A percentile compares a stretch with the other conserved stretches of the same genome.
Evolutionary conservation across 2,888 invertebrate species (phyloP).

Genomic region (Vannuccia rotundouncinata): DNA sequence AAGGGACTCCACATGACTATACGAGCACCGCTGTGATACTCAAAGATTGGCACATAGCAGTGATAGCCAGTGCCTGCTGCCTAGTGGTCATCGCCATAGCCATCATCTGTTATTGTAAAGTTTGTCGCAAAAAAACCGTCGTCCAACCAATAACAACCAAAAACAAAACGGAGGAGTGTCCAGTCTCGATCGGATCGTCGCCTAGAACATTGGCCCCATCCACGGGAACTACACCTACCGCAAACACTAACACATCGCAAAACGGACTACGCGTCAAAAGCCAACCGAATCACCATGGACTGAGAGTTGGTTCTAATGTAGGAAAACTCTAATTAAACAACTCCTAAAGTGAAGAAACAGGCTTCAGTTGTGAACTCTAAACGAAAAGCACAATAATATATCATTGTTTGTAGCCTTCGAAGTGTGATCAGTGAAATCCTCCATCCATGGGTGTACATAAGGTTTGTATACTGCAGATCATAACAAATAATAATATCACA

Average conservation of each 20-base stretch:
- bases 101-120: conserved; percentile 20
- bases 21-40: not conserved
- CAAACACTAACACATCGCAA: no score
- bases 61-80: not conserved
- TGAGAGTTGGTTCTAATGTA: not conserved
- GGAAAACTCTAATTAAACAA: not conserved
- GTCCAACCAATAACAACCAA: no score
- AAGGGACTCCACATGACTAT: not conserved
- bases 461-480: no score
- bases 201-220: not conserved
- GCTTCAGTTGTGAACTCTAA: no score
- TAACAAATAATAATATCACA: no score
- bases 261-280: not conserved
- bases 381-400: no score
- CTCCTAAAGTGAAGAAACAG: no score
- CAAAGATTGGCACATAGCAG: not conserved
- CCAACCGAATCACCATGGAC: not conserved
- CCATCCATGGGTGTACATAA: no score
- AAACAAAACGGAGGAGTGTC: no score
- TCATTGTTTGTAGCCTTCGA: no score
- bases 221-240: no score
- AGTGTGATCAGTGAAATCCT: no score
- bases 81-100: not conserved
- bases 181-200: not conserved
- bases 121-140: conserved; percentile 29